Base-by-base conservation (phyloP, 2,797 vertebrate genomes). In the Siniperca scherzeri region DNA sequence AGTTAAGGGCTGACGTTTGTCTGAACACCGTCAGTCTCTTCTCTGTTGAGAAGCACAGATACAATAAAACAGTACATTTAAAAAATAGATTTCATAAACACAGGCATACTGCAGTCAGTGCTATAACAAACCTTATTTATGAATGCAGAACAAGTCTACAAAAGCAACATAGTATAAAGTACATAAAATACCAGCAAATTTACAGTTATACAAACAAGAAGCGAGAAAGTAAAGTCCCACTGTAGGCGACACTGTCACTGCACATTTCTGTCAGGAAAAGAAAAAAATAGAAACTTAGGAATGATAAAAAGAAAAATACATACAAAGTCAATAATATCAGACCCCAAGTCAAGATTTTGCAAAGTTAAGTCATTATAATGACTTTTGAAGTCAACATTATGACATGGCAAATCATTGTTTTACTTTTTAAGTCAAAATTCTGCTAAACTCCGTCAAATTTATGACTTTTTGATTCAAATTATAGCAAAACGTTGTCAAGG, bases 201-300 rank as follows among this genome's bases (percentile, higher is more conserved):
- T 27, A 27, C 10, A 30, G 38, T 94, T 57, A 57, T 9, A 33
- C 16, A 59, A 27, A 27, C 55, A 56, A 27, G 55, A 25, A 27
- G 14, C 11, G n/a, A 55, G 10, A 25, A 56, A 13, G 12, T 5
- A 2, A 5, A 55, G n/a, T 30, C 25, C 3, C 14, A 7, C 27
- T 57, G 27, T 7, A 57, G 27, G 6, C 55, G 3, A 7, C 55
- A 27, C 2, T 12, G 22, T n/a, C 22, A 22, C 9, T 14, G 25
- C n/a, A 14, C 19, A 14, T 42, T 64, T 25, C 21, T 38, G 61
- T 25, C 1, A 44, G 59, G 19, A 22, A 61, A n/a, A 36, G 16
- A 4, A 36, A 19, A 8, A 30, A 8, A 17, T 3, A 17, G 27
- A 17, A 59, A 61, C 7, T 22, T 33, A 5, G 52, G 52, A 10